Conservation (phyloP, 2,888 invertebrate species). For the Eucera pruinosa region DNA sequence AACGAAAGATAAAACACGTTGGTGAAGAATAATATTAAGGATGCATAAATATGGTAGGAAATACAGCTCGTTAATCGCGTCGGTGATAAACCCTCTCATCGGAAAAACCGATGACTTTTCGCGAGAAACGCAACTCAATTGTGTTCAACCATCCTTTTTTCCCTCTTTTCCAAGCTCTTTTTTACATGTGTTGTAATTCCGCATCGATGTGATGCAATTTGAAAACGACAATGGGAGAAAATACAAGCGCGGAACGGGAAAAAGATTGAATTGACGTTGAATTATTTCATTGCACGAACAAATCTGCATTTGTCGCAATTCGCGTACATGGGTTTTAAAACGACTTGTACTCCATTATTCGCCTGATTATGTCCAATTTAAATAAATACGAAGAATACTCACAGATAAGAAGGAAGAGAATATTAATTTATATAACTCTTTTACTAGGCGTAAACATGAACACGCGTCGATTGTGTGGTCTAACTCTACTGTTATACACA, state of each 20-base stretch:
- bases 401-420: no score
- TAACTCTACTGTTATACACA: no score
- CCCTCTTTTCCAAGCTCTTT: not conserved
- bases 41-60: not conserved
- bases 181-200: slow-evolving; percentile 18
- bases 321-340: not conserved
- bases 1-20: not conserved
- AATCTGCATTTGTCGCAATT: not conserved
- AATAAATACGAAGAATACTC: not conserved
- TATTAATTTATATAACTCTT: no score
- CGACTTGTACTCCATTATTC: not conserved
- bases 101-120: slow-evolving; percentile 3
- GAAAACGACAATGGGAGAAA: not conserved
- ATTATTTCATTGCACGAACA: slow-evolving; percentile 10
- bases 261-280: slow-evolving; percentile 15
- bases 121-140: slow-evolving; percentile 4
- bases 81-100: not conserved
- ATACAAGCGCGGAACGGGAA: not conserved
- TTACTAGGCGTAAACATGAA: no score
- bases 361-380: not conserved
- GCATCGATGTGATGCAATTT: slow-evolving; percentile 9
- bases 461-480: no score
- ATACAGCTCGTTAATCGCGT: slow-evolving; percentile 1
- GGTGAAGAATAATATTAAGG: not conserved
- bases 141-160: not conserved